Evolutionary conservation across 92 coral and sea anemone species (phyloP).

Genomic region (Pocillopora meandrina): DNA sequence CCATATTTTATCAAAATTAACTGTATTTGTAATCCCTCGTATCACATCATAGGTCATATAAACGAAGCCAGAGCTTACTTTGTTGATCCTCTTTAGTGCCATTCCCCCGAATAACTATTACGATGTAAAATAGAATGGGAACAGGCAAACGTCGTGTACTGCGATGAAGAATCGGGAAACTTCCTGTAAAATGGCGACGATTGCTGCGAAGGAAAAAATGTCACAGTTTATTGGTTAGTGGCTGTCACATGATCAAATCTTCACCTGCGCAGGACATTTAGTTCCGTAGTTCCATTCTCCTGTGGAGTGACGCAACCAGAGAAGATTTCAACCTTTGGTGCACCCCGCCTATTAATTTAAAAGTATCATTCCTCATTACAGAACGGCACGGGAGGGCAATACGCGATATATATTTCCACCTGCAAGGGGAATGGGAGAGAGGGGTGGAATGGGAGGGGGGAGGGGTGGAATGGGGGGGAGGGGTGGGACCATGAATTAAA

Average conservation of each 20-base stretch:
- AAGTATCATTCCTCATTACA: too few species aligned
- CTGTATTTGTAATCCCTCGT: neutral
- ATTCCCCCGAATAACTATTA: conserved; percentile 48
- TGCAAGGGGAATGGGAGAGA: too few species aligned
- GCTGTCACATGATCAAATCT: conserved; percentile 23
- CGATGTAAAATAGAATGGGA: conserved; percentile 45
- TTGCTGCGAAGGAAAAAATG: conserved; percentile 1
- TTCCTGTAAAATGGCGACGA: conserved; percentile 74
- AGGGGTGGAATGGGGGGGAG: too few species aligned
- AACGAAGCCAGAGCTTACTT: conserved; percentile 72
- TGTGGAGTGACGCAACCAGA: too few species aligned
- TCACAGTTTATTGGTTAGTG: conserved; percentile 10
- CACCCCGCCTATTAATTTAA: too few species aligned
- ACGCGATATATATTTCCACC: too few species aligned
- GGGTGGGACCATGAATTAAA: too few species aligned
- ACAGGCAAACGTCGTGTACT: conserved; percentile 49
- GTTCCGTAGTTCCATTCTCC: too few species aligned
- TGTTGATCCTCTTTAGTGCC: conserved; percentile 99
- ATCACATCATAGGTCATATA: conserved; percentile 2
- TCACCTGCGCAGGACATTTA: neutral
- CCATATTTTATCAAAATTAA: neutral
- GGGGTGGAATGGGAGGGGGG: too few species aligned
- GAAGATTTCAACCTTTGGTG: too few species aligned
- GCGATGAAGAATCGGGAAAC: conserved; percentile 61
- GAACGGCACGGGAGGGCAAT: too few species aligned